Conservation (phyloP, 2,113 vertebrate species). For the Carassius auratus region DNA sequence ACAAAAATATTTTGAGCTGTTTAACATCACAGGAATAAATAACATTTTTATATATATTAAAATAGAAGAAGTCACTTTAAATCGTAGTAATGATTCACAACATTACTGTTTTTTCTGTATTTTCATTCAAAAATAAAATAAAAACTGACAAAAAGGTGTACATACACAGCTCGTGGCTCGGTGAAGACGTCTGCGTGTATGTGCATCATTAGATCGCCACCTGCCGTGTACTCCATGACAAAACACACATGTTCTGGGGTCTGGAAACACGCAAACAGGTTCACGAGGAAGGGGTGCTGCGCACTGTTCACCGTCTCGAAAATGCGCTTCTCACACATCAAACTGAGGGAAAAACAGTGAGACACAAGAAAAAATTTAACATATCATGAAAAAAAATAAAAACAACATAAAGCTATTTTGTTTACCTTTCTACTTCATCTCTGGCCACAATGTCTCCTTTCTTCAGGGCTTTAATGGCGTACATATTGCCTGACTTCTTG, state of each 20-base stretch:
- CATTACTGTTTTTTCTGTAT: background rate
- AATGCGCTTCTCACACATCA: slow-evolving; percentile 99
- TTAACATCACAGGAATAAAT: too few relatives aligned
- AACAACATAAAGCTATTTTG: background rate
- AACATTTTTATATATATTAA: too few relatives aligned
- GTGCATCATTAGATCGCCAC: slow-evolving; percentile 99
- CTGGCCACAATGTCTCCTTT: slow-evolving; percentile 95
- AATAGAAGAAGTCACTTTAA: too few relatives aligned
- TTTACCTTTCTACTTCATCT: slow-evolving; percentile 96
- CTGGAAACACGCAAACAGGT: slow-evolving; percentile 99
- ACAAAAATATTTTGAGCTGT: background rate
- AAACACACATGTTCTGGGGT: slow-evolving; percentile 97
- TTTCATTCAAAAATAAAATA: background rate
- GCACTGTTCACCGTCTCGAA: slow-evolving; percentile 96
- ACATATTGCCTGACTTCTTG: slow-evolving; percentile 93
- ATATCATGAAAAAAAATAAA: background rate
- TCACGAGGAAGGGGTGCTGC: slow-evolving; percentile 97
- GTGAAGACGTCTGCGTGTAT: slow-evolving; percentile 97
- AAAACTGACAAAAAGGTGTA: slow-evolving; percentile 46
- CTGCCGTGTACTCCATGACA: slow-evolving; percentile 99
- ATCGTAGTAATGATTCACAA: too few relatives aligned
- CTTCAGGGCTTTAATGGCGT: slow-evolving; percentile 98
- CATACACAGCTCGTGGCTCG: slow-evolving; percentile 92
- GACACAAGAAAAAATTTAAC: background rate
- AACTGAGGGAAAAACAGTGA: slow-evolving; percentile 71